Conservation (phyloP, 2,113 vertebrate species). For the Zapus hudsonius region DNA sequence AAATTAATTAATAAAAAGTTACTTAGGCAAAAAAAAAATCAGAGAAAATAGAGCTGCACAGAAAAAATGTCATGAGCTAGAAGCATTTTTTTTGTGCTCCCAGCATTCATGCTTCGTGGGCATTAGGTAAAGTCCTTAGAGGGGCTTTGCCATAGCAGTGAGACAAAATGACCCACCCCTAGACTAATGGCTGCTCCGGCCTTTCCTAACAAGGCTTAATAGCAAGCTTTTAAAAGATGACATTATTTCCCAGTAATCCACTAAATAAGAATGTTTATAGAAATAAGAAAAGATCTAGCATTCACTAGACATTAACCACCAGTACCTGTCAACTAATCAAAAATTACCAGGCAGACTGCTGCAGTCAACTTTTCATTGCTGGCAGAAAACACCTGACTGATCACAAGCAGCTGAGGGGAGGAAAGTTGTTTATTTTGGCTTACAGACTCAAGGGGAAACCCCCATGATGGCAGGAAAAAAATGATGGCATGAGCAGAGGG, state of each 20-base stretch:
- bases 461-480: too few relatives aligned
- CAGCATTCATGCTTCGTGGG: neutral
- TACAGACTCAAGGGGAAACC: too few relatives aligned
- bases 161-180: neutral
- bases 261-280: conserved; percentile 15
- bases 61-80: too few relatives aligned
- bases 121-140: neutral
- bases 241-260: conserved; percentile 13
- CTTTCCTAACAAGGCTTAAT: conserved; percentile 13
- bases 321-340: neutral
- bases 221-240: conserved; percentile 5
- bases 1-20: conserved; percentile 1
- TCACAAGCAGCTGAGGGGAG: too few relatives aligned
- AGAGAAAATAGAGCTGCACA: neutral
- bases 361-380: too few relatives aligned
- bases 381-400: too few relatives aligned
- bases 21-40: neutral
- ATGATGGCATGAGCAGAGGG: too few relatives aligned
- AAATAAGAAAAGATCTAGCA: conserved; percentile 21
- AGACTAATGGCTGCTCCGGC: neutral
- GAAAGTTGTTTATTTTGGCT: too few relatives aligned
- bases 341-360: neutral
- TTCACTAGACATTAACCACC: neutral
- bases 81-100: neutral
- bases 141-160: neutral